Percentiles rank a stretch among this genome's conserved stretches.
Evolutionary conservation across 2,113 vertebrate genomes (phyloP).

Genomic region (Rhinoptilus africanus): DNA sequence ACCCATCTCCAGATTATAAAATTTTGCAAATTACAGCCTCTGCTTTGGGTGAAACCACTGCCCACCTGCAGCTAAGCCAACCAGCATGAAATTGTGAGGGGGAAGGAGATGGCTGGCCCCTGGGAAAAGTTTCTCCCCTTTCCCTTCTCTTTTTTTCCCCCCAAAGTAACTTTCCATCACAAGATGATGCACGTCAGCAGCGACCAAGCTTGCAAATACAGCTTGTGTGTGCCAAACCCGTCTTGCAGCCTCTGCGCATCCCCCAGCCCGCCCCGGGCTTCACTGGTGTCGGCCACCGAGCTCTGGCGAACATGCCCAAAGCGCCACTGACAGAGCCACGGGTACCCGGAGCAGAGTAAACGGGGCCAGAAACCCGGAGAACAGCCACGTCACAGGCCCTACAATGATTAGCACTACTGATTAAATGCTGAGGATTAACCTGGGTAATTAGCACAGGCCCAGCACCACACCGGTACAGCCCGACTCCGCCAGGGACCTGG

Average conservation of each 20-base stretch:
- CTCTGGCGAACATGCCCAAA: fast-evolving
- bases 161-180: background rate
- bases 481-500: fast-evolving
- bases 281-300: background rate
- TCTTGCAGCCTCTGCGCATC: background rate
- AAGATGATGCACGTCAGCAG: too few species aligned
- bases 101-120: background rate
- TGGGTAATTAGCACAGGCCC: background rate
- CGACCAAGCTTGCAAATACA: background rate
- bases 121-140: background rate
- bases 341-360: fast-evolving
- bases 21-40: too few species aligned
- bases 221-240: fast-evolving
- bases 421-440: background rate
- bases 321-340: fast-evolving
- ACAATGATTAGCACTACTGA: background rate
- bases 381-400: background rate
- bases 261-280: too few species aligned
- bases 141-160: background rate
- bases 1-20: background rate
- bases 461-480: background rate
- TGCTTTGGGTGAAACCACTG: background rate
- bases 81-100: fast-evolving
- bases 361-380: background rate
- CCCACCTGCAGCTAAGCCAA: background rate